These are phyloP conservation scores for Eulithis testata DNA, from an alignment of 2,888 invertebrate species.

Conservation along the genomic window DNA sequence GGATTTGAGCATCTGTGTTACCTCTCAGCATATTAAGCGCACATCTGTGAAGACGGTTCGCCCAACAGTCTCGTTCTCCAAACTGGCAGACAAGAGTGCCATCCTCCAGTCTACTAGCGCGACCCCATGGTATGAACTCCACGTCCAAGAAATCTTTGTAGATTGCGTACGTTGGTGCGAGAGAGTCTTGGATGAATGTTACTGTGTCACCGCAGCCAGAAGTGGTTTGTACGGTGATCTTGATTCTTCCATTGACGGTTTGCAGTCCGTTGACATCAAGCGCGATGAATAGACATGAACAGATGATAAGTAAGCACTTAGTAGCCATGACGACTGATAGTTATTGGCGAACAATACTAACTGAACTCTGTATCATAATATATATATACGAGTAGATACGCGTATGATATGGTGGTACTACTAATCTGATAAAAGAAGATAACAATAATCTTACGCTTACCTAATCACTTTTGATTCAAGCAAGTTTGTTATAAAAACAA, in stretches of 20 bases:
- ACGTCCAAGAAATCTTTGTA: slow-evolving; percentile 66
- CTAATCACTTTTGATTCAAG: slow-evolving; percentile 2
- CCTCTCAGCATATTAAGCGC: slow-evolving; percentile 58
- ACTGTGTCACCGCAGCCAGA: slow-evolving; percentile 68
- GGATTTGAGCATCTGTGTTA: slow-evolving; percentile 62
- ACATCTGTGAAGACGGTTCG: slow-evolving; percentile 74
- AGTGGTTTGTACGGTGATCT: slow-evolving; percentile 64
- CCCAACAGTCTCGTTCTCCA: slow-evolving; percentile 66
- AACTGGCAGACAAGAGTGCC: slow-evolving; percentile 64
- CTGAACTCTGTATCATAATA: slow-evolving; percentile 32
- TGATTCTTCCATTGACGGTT: slow-evolving; percentile 65
- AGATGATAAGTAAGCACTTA: slow-evolving; percentile 34
- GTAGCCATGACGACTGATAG: slow-evolving; percentile 49
- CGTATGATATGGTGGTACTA: slow-evolving; percentile 32
- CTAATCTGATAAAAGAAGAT: slow-evolving; percentile 27
- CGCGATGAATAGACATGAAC: slow-evolving; percentile 40
- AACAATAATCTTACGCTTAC: slow-evolving; percentile 24
- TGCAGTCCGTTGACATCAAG: slow-evolving; percentile 46
- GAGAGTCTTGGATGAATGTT: slow-evolving; percentile 56
- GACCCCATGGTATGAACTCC: slow-evolving; percentile 77
- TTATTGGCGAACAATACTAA: slow-evolving; percentile 29
- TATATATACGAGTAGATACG: slow-evolving; percentile 6
- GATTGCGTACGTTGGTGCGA: slow-evolving; percentile 57
- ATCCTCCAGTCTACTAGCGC: slow-evolving; percentile 53
- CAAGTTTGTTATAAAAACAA: slow-evolving; percentile 54